These are phyloP conservation scores for Chloroclystis v-ata DNA, from an alignment of 2,888 invertebrate genomes.

Conservation along the genomic window DNA sequence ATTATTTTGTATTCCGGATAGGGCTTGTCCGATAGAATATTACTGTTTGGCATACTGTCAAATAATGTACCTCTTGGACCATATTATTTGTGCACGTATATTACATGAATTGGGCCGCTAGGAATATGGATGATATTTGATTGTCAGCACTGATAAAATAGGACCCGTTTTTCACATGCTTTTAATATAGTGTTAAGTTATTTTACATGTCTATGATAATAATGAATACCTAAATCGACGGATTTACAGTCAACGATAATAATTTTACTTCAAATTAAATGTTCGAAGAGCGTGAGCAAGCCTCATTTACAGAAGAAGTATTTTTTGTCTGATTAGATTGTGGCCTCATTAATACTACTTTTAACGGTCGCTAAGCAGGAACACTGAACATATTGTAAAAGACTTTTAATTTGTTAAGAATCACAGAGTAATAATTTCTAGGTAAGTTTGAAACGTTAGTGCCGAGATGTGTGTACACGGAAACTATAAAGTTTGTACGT, in stretches of 20 bases:
- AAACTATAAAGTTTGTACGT: too few species aligned
- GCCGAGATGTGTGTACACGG: too few species aligned
- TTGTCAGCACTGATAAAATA: too few species aligned
- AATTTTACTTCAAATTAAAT: conserved; percentile 7
- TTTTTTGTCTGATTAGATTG: conserved; percentile 14
- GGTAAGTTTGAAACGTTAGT: too few species aligned
- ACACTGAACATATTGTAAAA: conserved; percentile 11
- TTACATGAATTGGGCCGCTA: conserved; percentile 5
- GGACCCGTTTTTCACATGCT: too few species aligned
- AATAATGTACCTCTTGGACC: conserved; percentile 19
- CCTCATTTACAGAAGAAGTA: conserved; percentile 10
- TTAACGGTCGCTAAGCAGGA: conserved; percentile 16
- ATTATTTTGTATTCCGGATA: conserved; percentile 5
- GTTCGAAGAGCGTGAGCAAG: conserved; percentile 11
- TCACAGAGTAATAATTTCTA: not conserved
- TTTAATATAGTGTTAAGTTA: too few species aligned
- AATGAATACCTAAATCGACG: not conserved
- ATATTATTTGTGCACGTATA: conserved; percentile 23
- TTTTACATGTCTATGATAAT: too few species aligned
- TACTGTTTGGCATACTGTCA: conserved; percentile 16
- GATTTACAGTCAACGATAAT: not conserved
- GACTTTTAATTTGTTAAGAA: conserved; percentile 5
- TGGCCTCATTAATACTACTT: conserved; percentile 10
- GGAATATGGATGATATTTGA: not conserved
- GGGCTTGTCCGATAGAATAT: conserved; percentile 14